These are phyloP conservation scores for Leptatherina wallacei DNA, from an alignment of 2,797 vertebrate genomes.

Conservation along the genomic window DNA sequence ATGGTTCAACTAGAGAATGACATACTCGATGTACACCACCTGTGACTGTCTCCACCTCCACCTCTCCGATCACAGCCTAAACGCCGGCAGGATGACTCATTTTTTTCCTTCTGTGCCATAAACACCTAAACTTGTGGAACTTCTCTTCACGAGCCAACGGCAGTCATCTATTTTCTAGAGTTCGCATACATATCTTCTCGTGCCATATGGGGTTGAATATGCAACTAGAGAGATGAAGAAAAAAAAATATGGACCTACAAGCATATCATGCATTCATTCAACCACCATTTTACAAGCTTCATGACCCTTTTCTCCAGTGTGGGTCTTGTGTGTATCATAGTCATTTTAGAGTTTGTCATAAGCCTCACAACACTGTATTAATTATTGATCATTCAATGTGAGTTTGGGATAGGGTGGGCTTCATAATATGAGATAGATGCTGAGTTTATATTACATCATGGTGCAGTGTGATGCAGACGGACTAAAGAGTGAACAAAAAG, in stretches of 20 bases:
- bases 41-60: slow-evolving; percentile 4
- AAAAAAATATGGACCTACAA: slow-evolving; percentile 42
- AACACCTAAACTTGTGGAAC: slow-evolving; percentile 24
- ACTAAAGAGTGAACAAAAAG: slow-evolving; percentile 39
- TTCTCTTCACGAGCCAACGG: slow-evolving; percentile 30
- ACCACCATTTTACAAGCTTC: slow-evolving; percentile 36
- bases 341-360: slow-evolving; percentile 45
- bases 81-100: neutral
- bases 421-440: slow-evolving; percentile 30
- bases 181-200: slow-evolving; percentile 40
- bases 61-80: slow-evolving; percentile 36
- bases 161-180: slow-evolving; percentile 21
- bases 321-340: slow-evolving; percentile 50
- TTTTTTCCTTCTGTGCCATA: slow-evolving; percentile 56
- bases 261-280: slow-evolving; percentile 58
- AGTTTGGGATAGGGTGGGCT: slow-evolving; percentile 22
- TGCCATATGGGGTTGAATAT: slow-evolving; percentile 76
- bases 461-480: slow-evolving; percentile 47
- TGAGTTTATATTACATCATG: slow-evolving; percentile 58
- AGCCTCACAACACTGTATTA: slow-evolving; percentile 50
- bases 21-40: neutral
- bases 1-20: neutral
- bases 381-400: slow-evolving; percentile 50
- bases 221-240: slow-evolving; percentile 49
- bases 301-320: slow-evolving; percentile 46